These are phyloP conservation scores for Phainopepla nitens DNA, from an alignment of 2,113 vertebrate species.

Conservation along the genomic window DNA sequence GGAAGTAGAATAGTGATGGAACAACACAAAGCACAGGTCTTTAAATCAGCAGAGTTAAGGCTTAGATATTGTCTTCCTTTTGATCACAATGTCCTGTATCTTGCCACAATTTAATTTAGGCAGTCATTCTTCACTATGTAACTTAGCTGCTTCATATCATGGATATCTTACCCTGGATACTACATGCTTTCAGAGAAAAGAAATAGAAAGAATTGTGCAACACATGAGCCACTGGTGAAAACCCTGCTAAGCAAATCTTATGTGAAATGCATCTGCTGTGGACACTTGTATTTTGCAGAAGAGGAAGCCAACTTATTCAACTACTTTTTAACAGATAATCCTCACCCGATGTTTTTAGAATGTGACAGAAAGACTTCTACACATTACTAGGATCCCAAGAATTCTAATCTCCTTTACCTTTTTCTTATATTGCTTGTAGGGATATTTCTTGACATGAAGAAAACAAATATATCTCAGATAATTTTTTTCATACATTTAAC, in stretches of 20 bases:
- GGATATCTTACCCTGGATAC: neutral
- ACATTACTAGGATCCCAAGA: neutral
- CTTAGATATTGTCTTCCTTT: neutral
- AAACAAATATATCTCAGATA: neutral
- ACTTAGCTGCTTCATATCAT: neutral
- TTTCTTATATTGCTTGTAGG: neutral
- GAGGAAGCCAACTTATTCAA: neutral
- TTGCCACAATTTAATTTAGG: neutral
- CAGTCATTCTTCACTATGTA: neutral
- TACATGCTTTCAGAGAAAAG: neutral
- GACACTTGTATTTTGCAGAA: neutral
- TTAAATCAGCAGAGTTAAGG: neutral
- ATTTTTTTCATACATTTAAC: neutral
- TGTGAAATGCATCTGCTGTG: neutral
- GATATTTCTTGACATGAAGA: neutral
- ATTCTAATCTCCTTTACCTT: neutral
- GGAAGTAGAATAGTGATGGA: neutral
- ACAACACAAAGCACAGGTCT: neutral
- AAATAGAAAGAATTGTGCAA: neutral
- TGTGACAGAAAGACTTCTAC: neutral
- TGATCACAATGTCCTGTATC: neutral
- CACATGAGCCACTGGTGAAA: neutral
- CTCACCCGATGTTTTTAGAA: neutral
- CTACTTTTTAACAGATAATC: neutral
- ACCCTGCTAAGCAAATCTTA: neutral